A percentile compares a stretch with the other conserved stretches of the same genome.
Conservation (phyloP, 2,888 invertebrate species). For the Cephus nigrinus region DNA sequence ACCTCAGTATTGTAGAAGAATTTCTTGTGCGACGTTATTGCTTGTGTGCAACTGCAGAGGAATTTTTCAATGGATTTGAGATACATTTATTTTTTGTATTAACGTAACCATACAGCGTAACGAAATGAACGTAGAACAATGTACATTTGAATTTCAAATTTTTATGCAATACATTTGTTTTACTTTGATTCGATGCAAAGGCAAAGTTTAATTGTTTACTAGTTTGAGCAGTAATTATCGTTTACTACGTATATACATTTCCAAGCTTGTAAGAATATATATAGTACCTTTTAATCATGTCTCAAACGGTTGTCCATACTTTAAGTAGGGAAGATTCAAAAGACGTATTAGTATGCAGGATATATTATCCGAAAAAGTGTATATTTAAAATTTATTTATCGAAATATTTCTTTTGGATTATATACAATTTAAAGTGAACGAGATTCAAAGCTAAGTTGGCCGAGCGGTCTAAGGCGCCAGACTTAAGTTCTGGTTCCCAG, state of each 20-base stretch:
- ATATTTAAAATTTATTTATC: background rate
- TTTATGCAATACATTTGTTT: background rate
- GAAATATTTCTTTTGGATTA: background rate
- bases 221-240: background rate
- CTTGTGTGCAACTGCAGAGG: background rate
- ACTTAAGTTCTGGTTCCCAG: constrained; percentile 86
- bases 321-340: background rate
- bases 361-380: background rate
- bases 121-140: background rate
- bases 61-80: background rate
- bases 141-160: background rate
- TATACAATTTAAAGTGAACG: background rate
- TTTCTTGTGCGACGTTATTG: background rate
- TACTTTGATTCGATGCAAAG: background rate
- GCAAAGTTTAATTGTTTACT: background rate
- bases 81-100: background rate
- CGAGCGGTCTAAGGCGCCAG: constrained; percentile 88
- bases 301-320: background rate
- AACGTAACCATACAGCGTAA: background rate
- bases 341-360: background rate
- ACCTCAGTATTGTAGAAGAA: background rate
- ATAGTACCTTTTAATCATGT: background rate
- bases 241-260: background rate
- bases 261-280: background rate
- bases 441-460: constrained; percentile 74